A percentile compares a stretch with the other conserved stretches of the same genome.
phyloP scores from a whole-genome alignment of 2,797 vertebrate genomes.

The Spondyliosoma cantharus region DNA sequence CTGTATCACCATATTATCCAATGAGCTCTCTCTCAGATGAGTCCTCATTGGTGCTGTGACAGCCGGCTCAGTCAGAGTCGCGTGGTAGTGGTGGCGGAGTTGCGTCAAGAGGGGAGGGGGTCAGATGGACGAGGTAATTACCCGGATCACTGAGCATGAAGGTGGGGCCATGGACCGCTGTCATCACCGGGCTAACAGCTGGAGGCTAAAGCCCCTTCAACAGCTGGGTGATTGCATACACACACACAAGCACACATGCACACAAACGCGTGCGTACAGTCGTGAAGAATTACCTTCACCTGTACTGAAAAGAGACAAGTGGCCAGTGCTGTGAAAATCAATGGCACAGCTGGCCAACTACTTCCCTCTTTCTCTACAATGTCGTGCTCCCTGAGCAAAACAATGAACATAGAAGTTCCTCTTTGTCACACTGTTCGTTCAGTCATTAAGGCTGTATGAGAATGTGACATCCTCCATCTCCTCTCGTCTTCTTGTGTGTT shows the following conservation, averaged over 20 bases:
- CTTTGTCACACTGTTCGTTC: constrained; percentile 43
- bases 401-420: constrained; percentile 20
- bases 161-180: constrained; percentile 80
- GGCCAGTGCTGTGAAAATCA: constrained; percentile 56
- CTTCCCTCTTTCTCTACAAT: constrained; percentile 23
- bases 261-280: constrained; percentile 34
- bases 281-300: constrained; percentile 61
- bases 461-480: constrained; percentile 55
- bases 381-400: constrained; percentile 31
- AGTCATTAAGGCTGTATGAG: constrained; percentile 53
- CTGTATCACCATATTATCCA: constrained; percentile 4
- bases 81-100: constrained; percentile 38
- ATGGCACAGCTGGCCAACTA: constrained; percentile 30
- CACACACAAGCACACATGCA: constrained; percentile 31
- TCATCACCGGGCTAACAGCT: constrained; percentile 80
- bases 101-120: constrained; percentile 64
- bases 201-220: constrained; percentile 79
- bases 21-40: constrained; percentile 27
- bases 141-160: constrained; percentile 82
- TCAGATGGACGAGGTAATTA: constrained; percentile 82
- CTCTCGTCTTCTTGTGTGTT: constrained; percentile 34
- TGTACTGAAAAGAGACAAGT: constrained; percentile 52
- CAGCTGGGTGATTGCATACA: constrained; percentile 79
- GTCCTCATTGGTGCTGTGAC: constrained; percentile 55
- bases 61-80: constrained; percentile 58